Evolutionary conservation across 2,113 vertebrate genomes (phyloP).

Genomic region (Anarrhichthys ocellatus): DNA sequence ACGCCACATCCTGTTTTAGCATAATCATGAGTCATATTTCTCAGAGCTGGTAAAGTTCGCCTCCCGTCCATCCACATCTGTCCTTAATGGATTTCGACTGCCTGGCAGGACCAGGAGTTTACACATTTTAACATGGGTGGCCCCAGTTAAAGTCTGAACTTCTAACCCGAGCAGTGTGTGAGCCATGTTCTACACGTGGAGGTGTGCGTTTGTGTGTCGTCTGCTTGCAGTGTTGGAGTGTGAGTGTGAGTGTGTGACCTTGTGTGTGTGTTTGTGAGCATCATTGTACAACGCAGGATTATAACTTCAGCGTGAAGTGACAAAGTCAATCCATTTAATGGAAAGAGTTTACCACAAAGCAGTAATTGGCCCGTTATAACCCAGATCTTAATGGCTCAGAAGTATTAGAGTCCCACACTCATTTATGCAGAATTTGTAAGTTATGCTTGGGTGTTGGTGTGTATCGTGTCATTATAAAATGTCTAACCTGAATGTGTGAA

Average conservation of each 20-base stretch:
- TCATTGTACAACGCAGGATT: background rate
- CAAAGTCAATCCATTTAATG: background rate
- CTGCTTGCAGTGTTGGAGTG: background rate
- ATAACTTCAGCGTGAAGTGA: background rate
- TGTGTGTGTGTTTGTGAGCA: background rate
- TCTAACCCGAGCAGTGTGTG: conserved; percentile 48
- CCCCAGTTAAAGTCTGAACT: conserved; percentile 61
- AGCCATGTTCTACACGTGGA: conserved; percentile 14
- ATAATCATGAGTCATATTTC: conserved; percentile 43
- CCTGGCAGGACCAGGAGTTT: conserved; percentile 46
- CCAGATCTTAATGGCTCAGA: background rate
- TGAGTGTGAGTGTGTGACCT: background rate
- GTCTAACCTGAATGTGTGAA: background rate
- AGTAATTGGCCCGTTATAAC: background rate
- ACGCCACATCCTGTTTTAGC: conserved; percentile 46
- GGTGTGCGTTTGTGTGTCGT: conserved; percentile 16
- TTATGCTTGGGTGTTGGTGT: background rate
- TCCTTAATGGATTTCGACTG: conserved; percentile 40
- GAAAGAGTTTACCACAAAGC: background rate
- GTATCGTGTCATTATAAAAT: conserved; percentile 1
- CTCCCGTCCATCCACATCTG: conserved; percentile 45
- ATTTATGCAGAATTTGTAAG: background rate
- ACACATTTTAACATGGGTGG: conserved; percentile 52
- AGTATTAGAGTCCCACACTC: background rate
- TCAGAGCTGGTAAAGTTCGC: conserved; percentile 36